Conservation (phyloP, 2,888 invertebrate species). For the Amblyjoppa fuscipennis region DNA sequence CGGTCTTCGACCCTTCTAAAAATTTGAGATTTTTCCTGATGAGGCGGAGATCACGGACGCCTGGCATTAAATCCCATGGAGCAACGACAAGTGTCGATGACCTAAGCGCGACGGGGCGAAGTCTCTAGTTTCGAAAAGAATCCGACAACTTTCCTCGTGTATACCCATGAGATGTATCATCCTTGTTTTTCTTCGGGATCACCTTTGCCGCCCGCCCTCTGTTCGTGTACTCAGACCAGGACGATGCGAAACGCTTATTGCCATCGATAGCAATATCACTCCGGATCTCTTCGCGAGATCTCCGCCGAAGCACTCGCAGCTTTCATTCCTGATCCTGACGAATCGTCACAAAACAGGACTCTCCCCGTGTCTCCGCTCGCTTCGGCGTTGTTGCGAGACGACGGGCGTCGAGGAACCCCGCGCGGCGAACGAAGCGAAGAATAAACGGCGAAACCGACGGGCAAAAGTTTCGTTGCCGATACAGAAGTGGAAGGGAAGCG, state of each 20-base stretch:
- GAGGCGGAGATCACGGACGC: background rate
- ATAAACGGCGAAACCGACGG: slow-evolving; percentile 30
- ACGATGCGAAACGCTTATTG: slow-evolving; percentile 61
- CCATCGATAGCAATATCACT: slow-evolving; percentile 68
- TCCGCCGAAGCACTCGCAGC: slow-evolving; percentile 40
- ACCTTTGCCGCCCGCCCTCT: slow-evolving; percentile 33
- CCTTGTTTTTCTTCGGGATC: slow-evolving; percentile 66
- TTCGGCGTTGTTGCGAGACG: slow-evolving; percentile 49
- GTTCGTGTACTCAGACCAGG: slow-evolving; percentile 33
- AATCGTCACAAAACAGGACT: slow-evolving; percentile 68
- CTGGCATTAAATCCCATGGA: background rate
- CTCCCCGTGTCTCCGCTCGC: slow-evolving; percentile 25
- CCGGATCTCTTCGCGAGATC: slow-evolving; percentile 39
- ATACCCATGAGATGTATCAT: slow-evolving; percentile 30
- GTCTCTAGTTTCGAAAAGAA: background rate
- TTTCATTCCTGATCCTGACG: slow-evolving; percentile 69
- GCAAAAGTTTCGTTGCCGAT: slow-evolving; percentile 71
- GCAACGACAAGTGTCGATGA: background rate
- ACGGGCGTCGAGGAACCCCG: slow-evolving; percentile 42
- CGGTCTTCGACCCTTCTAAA: background rate
- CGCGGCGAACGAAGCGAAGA: slow-evolving; percentile 2
- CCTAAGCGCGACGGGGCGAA: background rate
- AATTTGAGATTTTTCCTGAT: background rate
- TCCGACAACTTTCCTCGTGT: slow-evolving; percentile 56
- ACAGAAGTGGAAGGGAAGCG: slow-evolving; percentile 36